These are phyloP conservation scores for Limosa lapponica DNA, from an alignment of 2,797 vertebrate genomes.

Conservation along the genomic window DNA sequence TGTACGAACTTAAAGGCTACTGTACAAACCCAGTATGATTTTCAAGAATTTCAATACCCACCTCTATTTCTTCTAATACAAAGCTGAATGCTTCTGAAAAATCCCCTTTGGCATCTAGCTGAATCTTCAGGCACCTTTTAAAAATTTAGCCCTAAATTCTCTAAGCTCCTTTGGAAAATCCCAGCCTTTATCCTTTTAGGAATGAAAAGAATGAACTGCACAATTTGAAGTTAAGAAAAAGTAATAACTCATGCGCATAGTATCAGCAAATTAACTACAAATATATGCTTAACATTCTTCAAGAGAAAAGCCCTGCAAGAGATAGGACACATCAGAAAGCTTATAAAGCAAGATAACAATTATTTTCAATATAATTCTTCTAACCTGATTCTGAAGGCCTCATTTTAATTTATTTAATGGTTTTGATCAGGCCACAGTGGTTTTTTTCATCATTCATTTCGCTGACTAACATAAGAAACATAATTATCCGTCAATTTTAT, in stretches of 20 bases:
- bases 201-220: constrained; percentile 57
- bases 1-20: constrained; percentile 29
- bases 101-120: constrained; percentile 41
- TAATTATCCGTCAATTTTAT: constrained; percentile 69
- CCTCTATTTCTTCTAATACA: constrained; percentile 41
- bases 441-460: constrained; percentile 49
- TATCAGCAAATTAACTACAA: constrained; percentile 78
- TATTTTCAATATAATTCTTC: constrained; percentile 72
- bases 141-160: constrained; percentile 65
- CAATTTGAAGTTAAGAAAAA: constrained; percentile 59
- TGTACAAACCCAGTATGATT: not conserved
- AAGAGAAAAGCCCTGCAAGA: constrained; percentile 66
- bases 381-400: constrained; percentile 67
- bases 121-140: constrained; percentile 51
- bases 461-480: constrained; percentile 50
- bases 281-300: constrained; percentile 72
- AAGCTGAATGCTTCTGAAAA: constrained; percentile 38
- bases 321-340: constrained; percentile 69
- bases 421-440: constrained; percentile 51
- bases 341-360: constrained; percentile 71
- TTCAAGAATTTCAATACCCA: constrained; percentile 44
- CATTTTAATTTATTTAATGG: constrained; percentile 70
- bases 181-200: constrained; percentile 57
- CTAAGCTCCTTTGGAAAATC: constrained; percentile 70
- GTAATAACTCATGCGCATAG: constrained; percentile 38